Evolutionary conservation across 2,113 vertebrate species (phyloP).

Genomic region (Scatophagus argus): DNA sequence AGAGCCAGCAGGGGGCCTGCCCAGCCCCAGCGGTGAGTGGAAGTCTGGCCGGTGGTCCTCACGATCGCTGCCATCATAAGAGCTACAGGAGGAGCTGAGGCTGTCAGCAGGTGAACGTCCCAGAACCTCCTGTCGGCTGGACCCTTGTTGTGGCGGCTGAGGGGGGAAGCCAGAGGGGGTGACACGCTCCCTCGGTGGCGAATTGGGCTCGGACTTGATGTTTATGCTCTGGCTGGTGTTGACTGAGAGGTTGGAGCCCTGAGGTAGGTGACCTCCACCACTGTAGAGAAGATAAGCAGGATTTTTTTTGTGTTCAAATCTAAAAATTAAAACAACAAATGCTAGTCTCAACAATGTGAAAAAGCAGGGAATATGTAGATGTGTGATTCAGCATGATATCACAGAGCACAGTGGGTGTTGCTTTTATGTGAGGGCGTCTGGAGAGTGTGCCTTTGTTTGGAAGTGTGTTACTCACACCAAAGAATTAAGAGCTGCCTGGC

Average conservation of each 20-base stretch:
- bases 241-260: constrained; percentile 96
- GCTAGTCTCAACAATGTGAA: constrained; percentile 26
- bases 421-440: constrained; percentile 69
- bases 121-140: constrained; percentile 90
- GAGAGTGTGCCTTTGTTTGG: constrained; percentile 75
- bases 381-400: constrained; percentile 73
- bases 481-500: constrained; percentile 95
- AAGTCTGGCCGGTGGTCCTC: constrained; percentile 95
- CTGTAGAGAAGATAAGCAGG: constrained; percentile 77
- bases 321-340: constrained; percentile 31
- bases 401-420: constrained; percentile 70
- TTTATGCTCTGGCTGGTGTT: constrained; percentile 96
- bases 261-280: constrained; percentile 95
- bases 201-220: constrained; percentile 98
- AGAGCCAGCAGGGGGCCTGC: constrained; percentile 86
- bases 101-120: constrained; percentile 97
- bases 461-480: constrained; percentile 93
- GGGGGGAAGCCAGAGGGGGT: constrained; percentile 91
- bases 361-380: constrained; percentile 54
- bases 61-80: constrained; percentile 96
- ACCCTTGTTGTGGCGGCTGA: constrained; percentile 84
- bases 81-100: constrained; percentile 98
- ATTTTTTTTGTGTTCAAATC: constrained; percentile 24
- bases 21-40: constrained; percentile 91
- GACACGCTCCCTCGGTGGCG: constrained; percentile 94